Conservation (phyloP, 2,888 invertebrate species). For the Sphaerophoria taeniata region DNA sequence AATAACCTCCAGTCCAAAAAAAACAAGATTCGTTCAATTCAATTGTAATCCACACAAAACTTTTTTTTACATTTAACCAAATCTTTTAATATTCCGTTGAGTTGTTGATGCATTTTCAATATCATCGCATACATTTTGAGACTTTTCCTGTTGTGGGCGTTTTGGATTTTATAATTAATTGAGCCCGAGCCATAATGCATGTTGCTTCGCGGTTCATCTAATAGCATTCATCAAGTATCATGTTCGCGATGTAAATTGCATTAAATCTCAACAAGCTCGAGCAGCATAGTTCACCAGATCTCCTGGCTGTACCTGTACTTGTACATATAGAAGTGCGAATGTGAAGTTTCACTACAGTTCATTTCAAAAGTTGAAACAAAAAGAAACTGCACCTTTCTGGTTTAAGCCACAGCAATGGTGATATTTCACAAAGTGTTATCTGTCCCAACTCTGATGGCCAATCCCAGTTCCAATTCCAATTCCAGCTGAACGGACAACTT, state of each 20-base stretch:
- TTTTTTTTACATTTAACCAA: neutral
- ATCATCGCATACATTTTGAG: neutral
- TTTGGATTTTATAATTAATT: conserved; percentile 16
- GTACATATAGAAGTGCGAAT: neutral
- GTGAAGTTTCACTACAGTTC: neutral
- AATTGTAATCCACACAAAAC: too few species aligned
- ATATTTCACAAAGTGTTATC: conserved; percentile 39
- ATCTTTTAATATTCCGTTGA: conserved; percentile 1
- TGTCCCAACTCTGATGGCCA: conserved; percentile 41
- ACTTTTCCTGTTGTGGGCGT: neutral
- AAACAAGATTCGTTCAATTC: too few species aligned
- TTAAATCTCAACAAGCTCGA: neutral
- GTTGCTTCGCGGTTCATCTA: neutral
- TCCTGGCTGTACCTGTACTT: neutral
- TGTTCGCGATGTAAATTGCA: neutral
- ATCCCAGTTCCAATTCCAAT: conserved; percentile 36
- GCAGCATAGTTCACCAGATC: neutral
- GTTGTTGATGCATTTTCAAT: conserved; percentile 7
- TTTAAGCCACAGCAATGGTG: neutral
- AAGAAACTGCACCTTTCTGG: too few species aligned
- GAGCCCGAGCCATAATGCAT: neutral
- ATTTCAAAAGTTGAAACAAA: neutral
- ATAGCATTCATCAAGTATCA: conserved; percentile 16
- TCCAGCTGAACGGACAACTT: conserved; percentile 16
- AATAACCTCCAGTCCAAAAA: too few species aligned